Evolutionary conservation across 2,113 vertebrate genomes (phyloP), one percentile per base, ranked within the genome.

Genomic region (Hippoglossus stenolepis): DNA sequence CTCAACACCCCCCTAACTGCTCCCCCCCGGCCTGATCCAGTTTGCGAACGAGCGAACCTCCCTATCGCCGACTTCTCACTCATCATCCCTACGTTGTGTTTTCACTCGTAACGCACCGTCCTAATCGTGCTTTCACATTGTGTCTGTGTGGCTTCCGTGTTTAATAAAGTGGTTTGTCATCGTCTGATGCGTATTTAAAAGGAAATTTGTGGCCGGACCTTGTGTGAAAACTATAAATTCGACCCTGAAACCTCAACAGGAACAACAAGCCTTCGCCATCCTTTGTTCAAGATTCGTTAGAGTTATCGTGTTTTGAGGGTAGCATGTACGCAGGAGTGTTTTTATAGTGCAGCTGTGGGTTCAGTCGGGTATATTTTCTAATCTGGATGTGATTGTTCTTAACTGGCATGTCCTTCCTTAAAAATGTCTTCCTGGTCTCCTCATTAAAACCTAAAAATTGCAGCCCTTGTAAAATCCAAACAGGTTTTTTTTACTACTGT

Each of bases 1-100:
- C 73, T 75, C 61, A 86, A 81, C 80, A 57, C 60, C 20, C 21
- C 49, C 54, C 15, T 84, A 83, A 87, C 92, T 66, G 62, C 66
- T 23, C 23, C 23, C 23, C 62, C 26, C 26, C 26, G 1, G 13
- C 51, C 51, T 15, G 18, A 4, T 2, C 51, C 47, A 43, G 40
- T 43, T 43, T 43, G 11, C 2, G 10, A 43, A 43, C 12, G 2
- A 43, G 40, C 12, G 11, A 43, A 73, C 69, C 18, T 61, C 43
- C 35, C 40, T 23, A 2, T 31, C 20, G 68, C 79, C 49, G 67
- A 81, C 60, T 70, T 24, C 53, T 73, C 80, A 88, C 83, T 76
- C 66, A 51, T 73, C 85, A 63, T 61, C 75, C 83, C 75, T 28
- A 72, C 85, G 43, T 85, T 61, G 64, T 72, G 63, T 87, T 77